Percentiles rank a stretch among this genome's conserved stretches.
These are phyloP conservation scores for Drosophila lacertosa DNA, from an alignment of 1,140 invertebrate genomes.

Conservation along the genomic window DNA sequence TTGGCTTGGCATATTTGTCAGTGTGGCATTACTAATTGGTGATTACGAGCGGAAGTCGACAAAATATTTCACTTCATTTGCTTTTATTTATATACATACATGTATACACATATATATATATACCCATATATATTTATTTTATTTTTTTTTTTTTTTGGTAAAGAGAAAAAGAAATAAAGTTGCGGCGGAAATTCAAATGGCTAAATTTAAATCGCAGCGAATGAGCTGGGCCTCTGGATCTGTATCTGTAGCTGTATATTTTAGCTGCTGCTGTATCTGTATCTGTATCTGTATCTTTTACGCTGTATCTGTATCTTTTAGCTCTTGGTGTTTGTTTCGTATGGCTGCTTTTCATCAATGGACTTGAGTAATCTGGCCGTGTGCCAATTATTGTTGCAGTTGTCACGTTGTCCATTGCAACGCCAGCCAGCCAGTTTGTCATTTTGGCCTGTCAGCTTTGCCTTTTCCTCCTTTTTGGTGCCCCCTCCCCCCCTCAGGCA, in stretches of 20 bases:
- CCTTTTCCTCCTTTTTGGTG: neutral
- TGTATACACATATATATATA: too few species aligned
- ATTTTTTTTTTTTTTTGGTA: too few species aligned
- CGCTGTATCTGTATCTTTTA: constrained; percentile 24
- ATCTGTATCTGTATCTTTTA: constrained; percentile 35
- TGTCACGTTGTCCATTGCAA: constrained; percentile 38
- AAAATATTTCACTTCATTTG: constrained; percentile 78
- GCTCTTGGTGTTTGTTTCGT: constrained; percentile 3
- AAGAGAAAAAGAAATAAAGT: constrained; percentile 11
- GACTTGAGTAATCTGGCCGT: constrained; percentile 58
- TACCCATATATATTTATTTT: too few species aligned
- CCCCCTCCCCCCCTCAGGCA: constrained; percentile 8
- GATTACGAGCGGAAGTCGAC: constrained; percentile 83
- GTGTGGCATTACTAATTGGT: constrained; percentile 83
- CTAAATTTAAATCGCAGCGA: constrained; percentile 68
- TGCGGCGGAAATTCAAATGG: constrained; percentile 72
- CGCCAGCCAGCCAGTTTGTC: constrained; percentile 58
- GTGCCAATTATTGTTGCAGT: constrained; percentile 75
- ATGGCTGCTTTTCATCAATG: constrained; percentile 76
- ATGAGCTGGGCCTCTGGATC: constrained; percentile 12
- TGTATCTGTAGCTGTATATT: constrained; percentile 19
- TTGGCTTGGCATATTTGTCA: constrained; percentile 82
- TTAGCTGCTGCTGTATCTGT: constrained; percentile 15
- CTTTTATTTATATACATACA: constrained; percentile 80
- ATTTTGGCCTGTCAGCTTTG: constrained; percentile 48